These are phyloP conservation scores for Terrapene triunguis DNA, from an alignment of 2,113 vertebrate species.

Conservation along the genomic window DNA sequence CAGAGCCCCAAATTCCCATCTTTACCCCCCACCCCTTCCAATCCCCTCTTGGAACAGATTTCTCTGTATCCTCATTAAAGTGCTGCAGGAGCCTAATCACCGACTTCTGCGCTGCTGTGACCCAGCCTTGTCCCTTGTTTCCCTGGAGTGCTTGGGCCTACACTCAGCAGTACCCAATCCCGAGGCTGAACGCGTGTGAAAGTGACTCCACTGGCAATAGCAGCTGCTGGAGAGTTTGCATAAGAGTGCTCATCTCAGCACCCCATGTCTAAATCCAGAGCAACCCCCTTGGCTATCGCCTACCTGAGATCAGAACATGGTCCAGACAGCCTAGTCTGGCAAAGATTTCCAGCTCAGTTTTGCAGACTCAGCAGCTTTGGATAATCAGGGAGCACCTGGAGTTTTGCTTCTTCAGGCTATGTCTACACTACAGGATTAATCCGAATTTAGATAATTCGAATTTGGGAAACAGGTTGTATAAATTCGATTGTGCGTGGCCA, in stretches of 20 bases:
- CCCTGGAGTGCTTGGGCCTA: background rate
- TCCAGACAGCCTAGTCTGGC: background rate
- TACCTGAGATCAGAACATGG: background rate
- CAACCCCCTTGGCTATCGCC: no score
- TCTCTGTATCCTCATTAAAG: background rate
- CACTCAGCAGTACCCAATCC: no score
- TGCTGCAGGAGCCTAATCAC: background rate
- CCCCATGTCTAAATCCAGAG: background rate
- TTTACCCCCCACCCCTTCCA: background rate
- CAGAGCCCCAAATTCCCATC: background rate
- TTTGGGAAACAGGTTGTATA: no score
- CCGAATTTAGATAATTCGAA: no score
- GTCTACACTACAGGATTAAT: no score
- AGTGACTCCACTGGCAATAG: background rate
- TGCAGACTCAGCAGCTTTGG: background rate
- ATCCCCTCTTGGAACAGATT: background rate
- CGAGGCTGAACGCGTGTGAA: background rate
- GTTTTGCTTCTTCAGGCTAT: no score
- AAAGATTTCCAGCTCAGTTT: background rate
- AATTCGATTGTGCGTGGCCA: no score
- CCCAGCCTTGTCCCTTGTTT: background rate
- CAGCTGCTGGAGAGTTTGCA: background rate
- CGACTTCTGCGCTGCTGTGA: background rate
- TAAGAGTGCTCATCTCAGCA: background rate
- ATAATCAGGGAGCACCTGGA: background rate